Evolutionary conservation across 2,888 invertebrate genomes (phyloP).

Genomic region (Clistopyga incitator): DNA sequence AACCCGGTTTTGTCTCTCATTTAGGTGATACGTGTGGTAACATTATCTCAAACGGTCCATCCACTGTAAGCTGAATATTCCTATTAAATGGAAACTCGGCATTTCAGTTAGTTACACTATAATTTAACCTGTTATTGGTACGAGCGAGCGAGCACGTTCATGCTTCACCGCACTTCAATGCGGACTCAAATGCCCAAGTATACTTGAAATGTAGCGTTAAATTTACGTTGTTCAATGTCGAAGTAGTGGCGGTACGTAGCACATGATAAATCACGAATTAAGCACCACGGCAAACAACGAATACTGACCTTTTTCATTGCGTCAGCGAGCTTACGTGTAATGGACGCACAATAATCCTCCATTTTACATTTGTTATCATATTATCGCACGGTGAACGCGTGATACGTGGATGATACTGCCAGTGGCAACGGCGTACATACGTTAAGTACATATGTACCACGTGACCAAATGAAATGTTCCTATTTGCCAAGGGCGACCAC

Average conservation of each 20-base stretch:
- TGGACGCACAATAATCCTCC: too few relatives aligned
- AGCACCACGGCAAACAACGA: conserved; percentile 42
- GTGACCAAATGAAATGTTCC: too few relatives aligned
- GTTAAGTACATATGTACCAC: too few relatives aligned
- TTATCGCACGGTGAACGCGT: too few relatives aligned
- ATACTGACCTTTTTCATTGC: conserved; percentile 28
- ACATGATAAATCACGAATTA: conserved; percentile 44
- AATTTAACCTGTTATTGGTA: conserved; percentile 41
- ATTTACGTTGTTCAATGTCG: conserved; percentile 41
- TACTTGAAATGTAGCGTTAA: conserved; percentile 44
- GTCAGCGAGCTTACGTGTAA: not conserved
- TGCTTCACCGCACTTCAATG: not conserved
- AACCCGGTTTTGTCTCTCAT: not conserved
- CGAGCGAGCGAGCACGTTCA: not conserved
- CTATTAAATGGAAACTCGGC: conserved; percentile 5
- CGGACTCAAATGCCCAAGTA: conserved; percentile 1
- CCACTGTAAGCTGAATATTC: not conserved
- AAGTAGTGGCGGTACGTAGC: conserved; percentile 8
- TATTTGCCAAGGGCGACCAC: too few relatives aligned
- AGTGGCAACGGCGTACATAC: too few relatives aligned
- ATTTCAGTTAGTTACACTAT: not conserved
- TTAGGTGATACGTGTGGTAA: not conserved
- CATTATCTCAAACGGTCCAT: not conserved
- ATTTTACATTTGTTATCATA: too few relatives aligned
- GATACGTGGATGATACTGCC: too few relatives aligned